Percentiles rank a stretch among this genome's conserved stretches.
Conservation (phyloP, 2,888 invertebrate genomes). For the Yponomeuta plumbellus region DNA sequence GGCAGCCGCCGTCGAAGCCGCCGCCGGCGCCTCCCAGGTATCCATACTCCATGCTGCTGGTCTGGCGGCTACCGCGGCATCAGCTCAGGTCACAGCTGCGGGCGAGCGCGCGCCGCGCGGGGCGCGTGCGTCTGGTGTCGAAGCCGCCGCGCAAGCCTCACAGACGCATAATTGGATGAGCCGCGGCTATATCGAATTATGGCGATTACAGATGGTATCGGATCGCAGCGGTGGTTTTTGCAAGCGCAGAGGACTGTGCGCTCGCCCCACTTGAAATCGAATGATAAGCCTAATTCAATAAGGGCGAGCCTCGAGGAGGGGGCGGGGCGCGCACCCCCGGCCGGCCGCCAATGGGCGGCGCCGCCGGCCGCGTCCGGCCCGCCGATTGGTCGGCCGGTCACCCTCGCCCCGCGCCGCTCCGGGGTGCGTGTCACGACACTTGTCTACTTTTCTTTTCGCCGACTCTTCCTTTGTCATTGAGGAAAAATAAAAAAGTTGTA, state of each 20-base stretch:
- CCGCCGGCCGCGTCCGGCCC: slow-evolving; percentile 41
- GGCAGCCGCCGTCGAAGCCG: slow-evolving; percentile 71
- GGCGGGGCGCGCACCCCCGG: slow-evolving; percentile 66
- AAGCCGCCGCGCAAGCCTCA: slow-evolving; percentile 50
- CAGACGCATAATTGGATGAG: slow-evolving; percentile 71
- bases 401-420: slow-evolving; percentile 40
- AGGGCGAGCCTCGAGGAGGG: slow-evolving; percentile 76
- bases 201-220: slow-evolving; percentile 73
- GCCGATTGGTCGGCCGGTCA: slow-evolving; percentile 44
- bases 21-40: slow-evolving; percentile 69
- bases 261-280: slow-evolving; percentile 75
- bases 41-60: slow-evolving; percentile 65
- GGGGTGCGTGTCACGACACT: slow-evolving; percentile 75
- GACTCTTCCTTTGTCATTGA: slow-evolving; percentile 77
- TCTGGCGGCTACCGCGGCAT: slow-evolving; percentile 69
- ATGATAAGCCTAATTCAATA: slow-evolving; percentile 90
- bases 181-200: slow-evolving; percentile 69
- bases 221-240: slow-evolving; percentile 61
- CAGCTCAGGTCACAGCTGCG: slow-evolving; percentile 26
- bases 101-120: slow-evolving; percentile 50
- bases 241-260: slow-evolving; percentile 66
- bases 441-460: slow-evolving; percentile 77
- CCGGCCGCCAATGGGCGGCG: slow-evolving; percentile 38
- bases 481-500: slow-evolving; percentile 75
- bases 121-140: slow-evolving; percentile 52